A percentile compares a stretch with the other conserved stretches of the same genome.
phyloP scores from a whole-genome alignment of 2,888 invertebrate species.

The Globia sparganii region DNA sequence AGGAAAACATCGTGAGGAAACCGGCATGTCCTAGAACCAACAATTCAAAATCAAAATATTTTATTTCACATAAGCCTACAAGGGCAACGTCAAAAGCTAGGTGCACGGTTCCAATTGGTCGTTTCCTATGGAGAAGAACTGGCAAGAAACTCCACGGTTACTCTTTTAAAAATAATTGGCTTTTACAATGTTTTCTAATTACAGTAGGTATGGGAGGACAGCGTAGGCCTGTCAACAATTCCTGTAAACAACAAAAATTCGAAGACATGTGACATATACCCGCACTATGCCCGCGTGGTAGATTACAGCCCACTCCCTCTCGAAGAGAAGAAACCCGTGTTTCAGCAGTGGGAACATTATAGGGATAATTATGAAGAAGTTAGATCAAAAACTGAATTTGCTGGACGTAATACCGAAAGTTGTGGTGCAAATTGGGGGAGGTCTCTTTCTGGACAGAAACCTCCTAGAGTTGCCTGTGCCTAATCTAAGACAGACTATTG shows the following conservation, averaged over 20 bases:
- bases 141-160: too few species aligned
- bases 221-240: too few species aligned
- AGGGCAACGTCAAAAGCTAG: too few species aligned
- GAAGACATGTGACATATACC: not conserved
- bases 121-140: too few species aligned
- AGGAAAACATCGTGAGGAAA: not conserved
- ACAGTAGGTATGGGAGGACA: too few species aligned
- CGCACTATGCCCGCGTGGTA: too few species aligned
- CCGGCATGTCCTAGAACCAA: not conserved
- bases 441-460: not conserved
- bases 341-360: not conserved
- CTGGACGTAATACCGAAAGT: not conserved
- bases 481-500: not conserved
- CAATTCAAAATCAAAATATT: too few species aligned
- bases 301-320: not conserved
- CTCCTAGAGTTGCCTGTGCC: not conserved
- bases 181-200: too few species aligned
- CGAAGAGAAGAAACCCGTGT: not conserved
- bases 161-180: too few species aligned
- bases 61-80: too few species aligned
- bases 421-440: not conserved
- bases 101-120: too few species aligned
- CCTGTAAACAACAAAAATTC: too few species aligned
- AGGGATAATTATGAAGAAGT: not conserved
- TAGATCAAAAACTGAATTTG: not conserved